These are phyloP conservation scores for Protonemura montana DNA, from an alignment of 2,888 invertebrate genomes.

Conservation along the genomic window DNA sequence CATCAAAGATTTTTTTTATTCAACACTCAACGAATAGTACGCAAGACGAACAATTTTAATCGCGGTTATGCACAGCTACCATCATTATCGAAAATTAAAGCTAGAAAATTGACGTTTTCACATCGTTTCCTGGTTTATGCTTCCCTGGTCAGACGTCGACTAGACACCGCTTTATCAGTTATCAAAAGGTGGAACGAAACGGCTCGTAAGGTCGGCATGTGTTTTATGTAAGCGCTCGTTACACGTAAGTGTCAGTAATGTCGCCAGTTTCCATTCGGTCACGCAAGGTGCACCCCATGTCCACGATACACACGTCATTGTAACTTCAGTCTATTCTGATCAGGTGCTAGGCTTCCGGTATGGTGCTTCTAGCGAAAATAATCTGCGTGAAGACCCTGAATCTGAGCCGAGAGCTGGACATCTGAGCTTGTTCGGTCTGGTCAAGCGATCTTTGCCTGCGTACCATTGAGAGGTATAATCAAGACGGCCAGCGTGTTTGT, in stretches of 20 bases:
- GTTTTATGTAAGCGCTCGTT: not conserved
- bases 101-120: not conserved
- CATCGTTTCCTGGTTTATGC: not conserved
- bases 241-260: not conserved
- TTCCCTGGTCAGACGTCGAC: not conserved
- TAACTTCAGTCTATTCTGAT: not conserved
- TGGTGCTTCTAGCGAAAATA: not conserved
- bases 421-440: too few relatives aligned
- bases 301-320: not conserved
- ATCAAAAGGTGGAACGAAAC: not conserved
- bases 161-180: not conserved
- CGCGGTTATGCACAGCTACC: not conserved
- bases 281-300: not conserved
- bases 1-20: not conserved
- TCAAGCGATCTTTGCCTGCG: too few relatives aligned
- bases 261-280: not conserved
- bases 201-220: not conserved
- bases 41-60: not conserved
- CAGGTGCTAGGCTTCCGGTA: not conserved
- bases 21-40: not conserved
- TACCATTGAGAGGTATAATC: too few relatives aligned
- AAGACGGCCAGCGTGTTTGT: too few relatives aligned
- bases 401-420: too few relatives aligned
- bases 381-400: not conserved
- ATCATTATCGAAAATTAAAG: not conserved